Evolutionary conservation across 2,113 vertebrate genomes (phyloP).

Genomic region (Phyllostomus discolor): DNA sequence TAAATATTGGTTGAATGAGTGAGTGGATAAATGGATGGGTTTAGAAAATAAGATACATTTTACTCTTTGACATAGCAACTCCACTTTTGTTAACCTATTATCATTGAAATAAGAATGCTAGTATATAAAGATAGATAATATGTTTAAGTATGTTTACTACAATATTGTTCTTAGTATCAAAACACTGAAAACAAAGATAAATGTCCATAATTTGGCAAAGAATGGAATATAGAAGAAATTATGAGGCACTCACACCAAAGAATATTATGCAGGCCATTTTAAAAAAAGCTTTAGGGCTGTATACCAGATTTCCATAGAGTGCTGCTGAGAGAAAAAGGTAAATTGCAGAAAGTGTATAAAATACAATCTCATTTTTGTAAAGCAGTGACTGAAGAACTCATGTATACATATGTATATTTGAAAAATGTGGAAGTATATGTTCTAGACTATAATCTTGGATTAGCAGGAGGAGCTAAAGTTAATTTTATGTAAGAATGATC

Average conservation of each 20-base stretch:
- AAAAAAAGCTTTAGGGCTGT: not conserved
- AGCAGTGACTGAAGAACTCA: not conserved
- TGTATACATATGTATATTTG: not conserved
- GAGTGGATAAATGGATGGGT: not conserved
- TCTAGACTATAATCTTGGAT: not conserved
- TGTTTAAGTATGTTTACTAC: not conserved
- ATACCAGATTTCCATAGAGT: not conserved
- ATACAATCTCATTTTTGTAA: not conserved
- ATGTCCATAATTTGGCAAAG: not conserved
- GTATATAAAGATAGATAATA: not conserved
- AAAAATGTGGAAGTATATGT: constrained; percentile 31
- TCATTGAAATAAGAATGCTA: not conserved
- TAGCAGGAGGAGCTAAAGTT: not conserved
- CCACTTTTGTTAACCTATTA: not conserved
- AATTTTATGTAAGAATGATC: not conserved
- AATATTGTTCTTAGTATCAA: not conserved
- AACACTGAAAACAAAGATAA: constrained; percentile 4
- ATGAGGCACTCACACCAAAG: not conserved
- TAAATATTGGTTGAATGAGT: constrained; percentile 4
- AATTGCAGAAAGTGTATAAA: not conserved
- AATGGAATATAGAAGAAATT: not conserved
- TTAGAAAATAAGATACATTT: constrained; percentile 24
- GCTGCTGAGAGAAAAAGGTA: not conserved
- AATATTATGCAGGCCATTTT: not conserved
- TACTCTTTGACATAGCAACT: not conserved